These are phyloP conservation scores for Gracilinanus agilis DNA, from an alignment of 2,113 vertebrate genomes.

Conservation along the genomic window DNA sequence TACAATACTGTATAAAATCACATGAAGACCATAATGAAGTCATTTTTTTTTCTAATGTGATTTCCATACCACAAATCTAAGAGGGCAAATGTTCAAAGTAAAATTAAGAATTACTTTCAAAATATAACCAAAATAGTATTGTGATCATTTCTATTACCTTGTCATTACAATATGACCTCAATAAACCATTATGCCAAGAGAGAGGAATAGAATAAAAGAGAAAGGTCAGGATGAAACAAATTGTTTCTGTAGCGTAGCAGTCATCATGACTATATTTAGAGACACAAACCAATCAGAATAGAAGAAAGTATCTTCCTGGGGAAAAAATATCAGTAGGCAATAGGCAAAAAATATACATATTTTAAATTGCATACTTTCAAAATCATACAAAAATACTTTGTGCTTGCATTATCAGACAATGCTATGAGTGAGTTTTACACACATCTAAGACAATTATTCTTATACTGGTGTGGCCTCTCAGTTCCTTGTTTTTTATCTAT, in stretches of 20 bases:
- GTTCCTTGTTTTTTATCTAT: not conserved
- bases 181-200: not conserved
- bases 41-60: conserved; percentile 48
- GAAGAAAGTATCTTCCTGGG: not conserved
- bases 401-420: not conserved
- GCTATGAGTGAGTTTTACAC: no score
- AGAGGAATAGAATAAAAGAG: conserved; percentile 27
- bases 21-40: conserved; percentile 35
- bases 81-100: not conserved
- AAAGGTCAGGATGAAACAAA: conserved; percentile 27
- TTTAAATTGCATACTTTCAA: not conserved
- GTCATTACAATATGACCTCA: not conserved
- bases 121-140: not conserved
- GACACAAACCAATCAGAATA: not conserved
- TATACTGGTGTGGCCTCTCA: not conserved
- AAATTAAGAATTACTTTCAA: conserved; percentile 48
- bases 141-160: not conserved
- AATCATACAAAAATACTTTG: not conserved
- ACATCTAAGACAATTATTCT: not conserved
- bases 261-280: conserved; percentile 20
- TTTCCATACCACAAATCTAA: conserved; percentile 39
- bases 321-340: not conserved
- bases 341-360: not conserved
- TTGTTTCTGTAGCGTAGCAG: conserved; percentile 4
- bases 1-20: conserved; percentile 29